phyloP scores from a whole-genome alignment of 2,113 vertebrate species.

The Thinocorus orbignyianus region DNA sequence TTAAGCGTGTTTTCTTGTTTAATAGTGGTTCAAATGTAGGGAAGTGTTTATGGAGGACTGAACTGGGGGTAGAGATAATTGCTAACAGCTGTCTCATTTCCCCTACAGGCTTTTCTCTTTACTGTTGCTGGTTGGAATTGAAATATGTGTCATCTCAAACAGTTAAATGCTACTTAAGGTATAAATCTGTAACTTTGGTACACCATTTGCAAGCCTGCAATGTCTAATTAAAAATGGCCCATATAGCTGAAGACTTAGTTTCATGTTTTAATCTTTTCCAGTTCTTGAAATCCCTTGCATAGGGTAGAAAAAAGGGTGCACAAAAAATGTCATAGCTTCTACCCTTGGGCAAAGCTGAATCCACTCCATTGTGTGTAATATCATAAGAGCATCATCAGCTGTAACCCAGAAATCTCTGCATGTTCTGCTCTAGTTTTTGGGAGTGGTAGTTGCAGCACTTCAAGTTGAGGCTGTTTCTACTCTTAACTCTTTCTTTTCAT shows the following conservation, averaged over 20 bases:
- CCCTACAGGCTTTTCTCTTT: not conserved
- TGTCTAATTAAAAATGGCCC: not conserved
- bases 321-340: not conserved
- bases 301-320: not conserved
- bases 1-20: not conserved
- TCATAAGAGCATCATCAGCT: not conserved
- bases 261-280: not conserved
- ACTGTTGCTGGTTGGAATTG: not conserved
- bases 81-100: not conserved
- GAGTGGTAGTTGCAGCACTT: not conserved
- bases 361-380: not conserved
- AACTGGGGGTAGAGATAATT: not conserved
- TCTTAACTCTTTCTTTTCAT: not conserved
- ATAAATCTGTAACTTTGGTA: not conserved
- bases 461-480: not conserved
- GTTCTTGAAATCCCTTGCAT: not conserved
- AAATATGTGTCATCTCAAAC: not conserved
- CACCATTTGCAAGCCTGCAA: not conserved
- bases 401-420: not conserved
- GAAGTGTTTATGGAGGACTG: not conserved
- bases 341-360: not conserved
- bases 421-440: not conserved
- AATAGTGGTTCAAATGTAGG: not conserved
- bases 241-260: not conserved
- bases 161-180: not conserved